Percentiles rank a stretch among this genome's conserved stretches.
These are phyloP conservation scores for Sclerurus mexicanus DNA, from an alignment of 2,113 vertebrate species.

Conservation along the genomic window DNA sequence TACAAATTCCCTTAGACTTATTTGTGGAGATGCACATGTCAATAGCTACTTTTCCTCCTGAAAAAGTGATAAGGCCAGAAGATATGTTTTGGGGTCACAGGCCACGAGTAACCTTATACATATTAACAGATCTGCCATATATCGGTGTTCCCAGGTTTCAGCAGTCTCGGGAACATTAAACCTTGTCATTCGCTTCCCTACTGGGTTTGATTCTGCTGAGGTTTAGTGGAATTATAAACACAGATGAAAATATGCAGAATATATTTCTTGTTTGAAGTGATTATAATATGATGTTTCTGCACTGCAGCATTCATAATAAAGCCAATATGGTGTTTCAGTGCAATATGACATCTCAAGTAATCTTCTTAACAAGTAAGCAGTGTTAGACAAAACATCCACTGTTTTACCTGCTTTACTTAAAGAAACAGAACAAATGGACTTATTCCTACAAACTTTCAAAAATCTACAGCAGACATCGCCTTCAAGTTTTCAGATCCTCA, in stretches of 20 bases:
- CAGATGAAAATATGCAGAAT: conserved; percentile 74
- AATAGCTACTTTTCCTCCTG: conserved; percentile 51
- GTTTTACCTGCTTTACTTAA: conserved; percentile 59
- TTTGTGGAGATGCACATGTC: conserved; percentile 23
- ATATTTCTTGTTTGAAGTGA: conserved; percentile 75
- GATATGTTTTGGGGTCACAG: conserved; percentile 62
- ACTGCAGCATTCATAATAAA: conserved; percentile 73
- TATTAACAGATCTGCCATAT: conserved; percentile 68
- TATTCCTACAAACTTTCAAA: conserved; percentile 64
- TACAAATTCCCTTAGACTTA: not conserved
- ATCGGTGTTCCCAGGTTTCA: conserved; percentile 54
- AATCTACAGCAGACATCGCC: conserved; percentile 38
- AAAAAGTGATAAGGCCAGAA: conserved; percentile 65
- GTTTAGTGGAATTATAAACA: conserved; percentile 77
- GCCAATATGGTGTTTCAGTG: conserved; percentile 53
- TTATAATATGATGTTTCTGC: conserved; percentile 74
- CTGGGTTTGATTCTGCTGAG: conserved; percentile 71
- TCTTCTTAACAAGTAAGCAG: conserved; percentile 77
- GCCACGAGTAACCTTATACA: conserved; percentile 65
- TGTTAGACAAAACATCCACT: conserved; percentile 64
- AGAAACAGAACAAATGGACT: conserved; percentile 59
- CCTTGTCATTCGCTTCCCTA: conserved; percentile 64
- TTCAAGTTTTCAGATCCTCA: conserved; percentile 43
- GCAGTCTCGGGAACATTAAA: conserved; percentile 63
- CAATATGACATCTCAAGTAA: conserved; percentile 70